These are phyloP conservation scores for Diglossa cyanea DNA, from an alignment of 2,797 vertebrate species.

Conservation along the genomic window DNA sequence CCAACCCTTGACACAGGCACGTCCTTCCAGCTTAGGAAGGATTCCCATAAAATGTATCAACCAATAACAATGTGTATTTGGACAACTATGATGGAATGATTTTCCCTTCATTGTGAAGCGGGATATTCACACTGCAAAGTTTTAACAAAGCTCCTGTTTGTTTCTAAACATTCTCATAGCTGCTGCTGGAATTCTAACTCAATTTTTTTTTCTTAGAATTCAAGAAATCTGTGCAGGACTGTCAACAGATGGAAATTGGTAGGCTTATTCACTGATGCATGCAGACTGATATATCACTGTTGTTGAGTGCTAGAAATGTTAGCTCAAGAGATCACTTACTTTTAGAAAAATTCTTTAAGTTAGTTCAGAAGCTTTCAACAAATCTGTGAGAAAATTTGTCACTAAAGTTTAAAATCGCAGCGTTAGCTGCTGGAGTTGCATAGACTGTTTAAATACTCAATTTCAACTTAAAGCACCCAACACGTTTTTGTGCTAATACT, in stretches of 20 bases:
- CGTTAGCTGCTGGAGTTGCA: background rate
- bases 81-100: background rate
- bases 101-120: background rate
- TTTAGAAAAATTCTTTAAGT: background rate
- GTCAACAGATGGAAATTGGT: background rate
- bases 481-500: background rate
- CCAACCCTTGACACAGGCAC: background rate
- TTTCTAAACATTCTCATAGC: background rate
- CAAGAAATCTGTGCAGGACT: background rate
- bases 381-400: background rate
- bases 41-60: background rate
- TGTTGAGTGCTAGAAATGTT: background rate
- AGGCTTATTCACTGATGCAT: background rate
- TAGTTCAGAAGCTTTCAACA: background rate
- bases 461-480: background rate
- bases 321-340: background rate
- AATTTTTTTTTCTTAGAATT: background rate
- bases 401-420: background rate
- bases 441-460: background rate
- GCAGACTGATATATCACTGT: background rate
- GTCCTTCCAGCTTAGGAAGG: background rate
- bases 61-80: background rate
- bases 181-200: background rate
- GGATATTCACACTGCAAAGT: background rate
- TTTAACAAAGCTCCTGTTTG: background rate